Evolutionary conservation across 2,888 invertebrate genomes (phyloP), one percentile per base, ranked within the genome.

Genomic region (Oscheius sp.): DNA sequence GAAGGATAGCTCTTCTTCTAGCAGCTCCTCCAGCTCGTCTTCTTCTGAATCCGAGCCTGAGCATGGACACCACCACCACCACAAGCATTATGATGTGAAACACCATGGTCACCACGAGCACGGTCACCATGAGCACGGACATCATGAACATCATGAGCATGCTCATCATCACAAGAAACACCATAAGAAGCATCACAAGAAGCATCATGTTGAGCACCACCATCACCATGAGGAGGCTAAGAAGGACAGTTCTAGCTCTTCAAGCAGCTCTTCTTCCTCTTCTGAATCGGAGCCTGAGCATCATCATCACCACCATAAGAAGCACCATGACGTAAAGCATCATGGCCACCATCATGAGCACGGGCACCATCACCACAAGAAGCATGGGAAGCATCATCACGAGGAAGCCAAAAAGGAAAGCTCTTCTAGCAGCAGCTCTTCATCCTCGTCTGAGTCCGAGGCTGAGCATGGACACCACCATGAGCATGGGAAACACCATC

Each of bases 231-330:
- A 63, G 31, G 34, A 57, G 46, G 48, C 45, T 8, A 29, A 45
- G 45, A 46, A 45, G 29, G 25, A 25, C 27, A 63, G 48, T 27
- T 27, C 46, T 25, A 27, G 27, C 2, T 63, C 63, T 46, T 63
- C 63, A n/a, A 39, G 37, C 15, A 25, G 23, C 17, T 63, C 63
- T 6, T 29, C n/a, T n/a, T n/a, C 27, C 20, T 42, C 45, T 10
- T 63, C 63, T 45, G 63, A 63, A 10, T 63, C 63, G n/a, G 63
- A 63, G 46, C 46, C 63, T 17, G 63, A 63, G 63, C 31, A 55
- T 20, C 15, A 15, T 34, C 55, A 63, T 27, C 48, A 55, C 20
- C 55, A 55, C 20, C 52, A 52, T 27, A 29, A 27, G 29, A 34
- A 55, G 25, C 55, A 55, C 20, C 53, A 53, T 53, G 31, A 53